A percentile compares a stretch with the other conserved stretches of the same genome.
phyloP scores from a whole-genome alignment of 2,888 invertebrate genomes.

The Philereme vetulata region DNA sequence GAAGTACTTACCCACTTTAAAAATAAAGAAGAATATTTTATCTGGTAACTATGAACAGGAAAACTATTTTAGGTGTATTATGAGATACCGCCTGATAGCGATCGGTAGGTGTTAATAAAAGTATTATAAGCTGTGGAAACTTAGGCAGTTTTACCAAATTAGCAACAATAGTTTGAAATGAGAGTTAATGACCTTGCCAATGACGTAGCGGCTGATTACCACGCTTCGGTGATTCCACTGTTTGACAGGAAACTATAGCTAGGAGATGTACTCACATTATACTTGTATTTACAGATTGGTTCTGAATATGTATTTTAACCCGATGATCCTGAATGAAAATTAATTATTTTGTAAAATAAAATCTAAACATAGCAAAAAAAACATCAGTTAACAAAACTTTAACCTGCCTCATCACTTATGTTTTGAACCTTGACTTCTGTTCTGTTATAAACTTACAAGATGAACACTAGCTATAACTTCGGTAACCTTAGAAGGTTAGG shows the following conservation, averaged over 20 bases:
- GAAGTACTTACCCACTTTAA: too few relatives aligned
- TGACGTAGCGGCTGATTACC: slow-evolving; percentile 58
- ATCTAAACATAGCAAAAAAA: too few relatives aligned
- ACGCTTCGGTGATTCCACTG: slow-evolving; percentile 62
- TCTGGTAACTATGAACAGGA: neutral
- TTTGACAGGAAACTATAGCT: slow-evolving; percentile 41
- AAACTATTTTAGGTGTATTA: neutral
- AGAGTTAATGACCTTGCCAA: slow-evolving; percentile 64
- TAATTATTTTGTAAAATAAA: too few relatives aligned
- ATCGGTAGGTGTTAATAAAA: neutral
- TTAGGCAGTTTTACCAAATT: slow-evolving; percentile 22
- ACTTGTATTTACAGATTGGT: too few relatives aligned
- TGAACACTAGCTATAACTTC: too few relatives aligned
- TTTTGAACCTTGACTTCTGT: too few relatives aligned
- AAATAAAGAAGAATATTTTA: slow-evolving; percentile 1
- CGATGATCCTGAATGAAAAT: too few relatives aligned
- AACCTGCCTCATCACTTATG: too few relatives aligned
- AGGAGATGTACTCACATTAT: neutral
- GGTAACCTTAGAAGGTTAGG: too few relatives aligned
- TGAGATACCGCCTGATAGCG: neutral
- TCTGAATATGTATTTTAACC: too few relatives aligned
- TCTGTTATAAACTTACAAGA: too few relatives aligned
- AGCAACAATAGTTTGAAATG: slow-evolving; percentile 32
- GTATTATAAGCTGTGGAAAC: neutral
- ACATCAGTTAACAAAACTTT: too few relatives aligned